phyloP scores from a whole-genome alignment of 2,888 invertebrate genomes.

The Hemithea aestivaria region DNA sequence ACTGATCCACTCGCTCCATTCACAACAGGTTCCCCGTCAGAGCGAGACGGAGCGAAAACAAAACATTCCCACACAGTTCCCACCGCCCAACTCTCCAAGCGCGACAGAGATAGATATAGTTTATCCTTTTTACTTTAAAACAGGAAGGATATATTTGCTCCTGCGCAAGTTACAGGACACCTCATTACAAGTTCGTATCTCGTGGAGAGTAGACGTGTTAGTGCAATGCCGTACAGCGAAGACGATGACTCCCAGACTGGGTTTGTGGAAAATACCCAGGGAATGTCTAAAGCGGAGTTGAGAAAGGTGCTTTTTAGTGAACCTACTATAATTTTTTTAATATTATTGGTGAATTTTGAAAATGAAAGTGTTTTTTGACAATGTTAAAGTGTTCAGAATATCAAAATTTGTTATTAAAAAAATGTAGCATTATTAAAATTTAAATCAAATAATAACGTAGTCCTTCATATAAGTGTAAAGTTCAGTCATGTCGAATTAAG shows the following conservation, averaged over 20 bases:
- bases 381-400: no score
- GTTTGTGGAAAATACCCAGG: conserved; percentile 69
- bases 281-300: conserved; percentile 84
- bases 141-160: conserved; percentile 62
- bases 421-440: no score
- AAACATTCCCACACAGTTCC: conserved; percentile 77
- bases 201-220: conserved; percentile 40
- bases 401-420: no score
- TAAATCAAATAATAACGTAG: no score
- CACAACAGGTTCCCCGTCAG: conserved; percentile 59
- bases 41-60: conserved; percentile 73
- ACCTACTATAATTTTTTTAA: no score
- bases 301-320: conserved; percentile 81
- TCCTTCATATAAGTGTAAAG: no score
- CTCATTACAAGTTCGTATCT: conserved; percentile 42
- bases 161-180: conserved; percentile 33
- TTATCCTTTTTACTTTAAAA: conserved; percentile 34
- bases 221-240: conserved; percentile 80
- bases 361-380: no score
- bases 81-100: conserved; percentile 41
- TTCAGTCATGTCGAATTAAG: no score
- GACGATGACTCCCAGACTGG: conserved; percentile 78
- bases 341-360: no score
- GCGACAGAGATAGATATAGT: conserved; percentile 44
- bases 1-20: conserved; percentile 46